Percentiles rank a stretch among this genome's conserved stretches.
These are phyloP conservation scores for Aplysina aerophoba DNA, from an alignment of 37 sponge, comb jelly and placozoan species.

Conservation along the genomic window DNA sequence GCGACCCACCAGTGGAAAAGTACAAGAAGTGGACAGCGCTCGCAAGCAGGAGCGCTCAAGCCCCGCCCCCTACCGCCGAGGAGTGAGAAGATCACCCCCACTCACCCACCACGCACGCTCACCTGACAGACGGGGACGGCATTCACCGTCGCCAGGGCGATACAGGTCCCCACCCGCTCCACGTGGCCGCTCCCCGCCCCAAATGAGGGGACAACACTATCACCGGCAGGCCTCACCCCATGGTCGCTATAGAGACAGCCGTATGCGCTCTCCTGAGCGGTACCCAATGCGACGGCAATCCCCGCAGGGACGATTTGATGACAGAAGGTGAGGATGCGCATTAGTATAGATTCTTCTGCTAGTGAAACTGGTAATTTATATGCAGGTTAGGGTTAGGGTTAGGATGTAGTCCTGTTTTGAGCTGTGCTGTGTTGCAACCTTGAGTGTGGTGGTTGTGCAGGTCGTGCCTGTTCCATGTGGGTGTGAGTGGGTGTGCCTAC, in stretches of 20 bases:
- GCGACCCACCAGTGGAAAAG: too few relatives aligned
- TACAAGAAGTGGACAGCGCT: too few relatives aligned
- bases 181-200: not conserved
- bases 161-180: not conserved
- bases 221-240: not conserved
- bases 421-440: too few relatives aligned
- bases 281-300: not conserved
- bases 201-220: not conserved
- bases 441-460: too few relatives aligned
- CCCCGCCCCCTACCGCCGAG: not conserved
- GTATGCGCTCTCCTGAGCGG: slow-evolving; percentile 1
- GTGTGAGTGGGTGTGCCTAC: too few relatives aligned
- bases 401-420: too few relatives aligned
- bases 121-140: not conserved
- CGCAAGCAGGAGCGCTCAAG: not conserved
- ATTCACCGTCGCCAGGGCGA: not conserved
- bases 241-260: slow-evolving; percentile 14
- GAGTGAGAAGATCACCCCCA: not conserved
- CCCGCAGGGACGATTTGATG: not conserved
- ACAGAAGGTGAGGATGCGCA: too few relatives aligned
- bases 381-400: too few relatives aligned
- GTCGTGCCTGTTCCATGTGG: too few relatives aligned
- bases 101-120: not conserved
- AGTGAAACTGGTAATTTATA: too few relatives aligned
- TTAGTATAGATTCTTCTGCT: too few relatives aligned